These are phyloP conservation scores for Drosophila phalerata DNA, from an alignment of 2,888 invertebrate genomes.

Conservation along the genomic window DNA sequence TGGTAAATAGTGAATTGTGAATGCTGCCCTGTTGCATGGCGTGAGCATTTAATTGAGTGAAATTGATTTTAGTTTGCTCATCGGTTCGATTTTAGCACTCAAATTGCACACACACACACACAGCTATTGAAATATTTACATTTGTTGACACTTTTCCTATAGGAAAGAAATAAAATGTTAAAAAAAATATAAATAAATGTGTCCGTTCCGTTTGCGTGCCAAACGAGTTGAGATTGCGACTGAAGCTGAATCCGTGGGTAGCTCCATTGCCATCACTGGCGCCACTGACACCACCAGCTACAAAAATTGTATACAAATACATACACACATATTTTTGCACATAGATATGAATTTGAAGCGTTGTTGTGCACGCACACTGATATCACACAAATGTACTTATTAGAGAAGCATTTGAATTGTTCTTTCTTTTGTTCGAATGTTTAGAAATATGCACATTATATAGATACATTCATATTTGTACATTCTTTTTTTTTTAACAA, in stretches of 20 bases:
- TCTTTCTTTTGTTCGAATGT: constrained; percentile 66
- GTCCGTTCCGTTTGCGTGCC: constrained; percentile 58
- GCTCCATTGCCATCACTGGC: constrained; percentile 1
- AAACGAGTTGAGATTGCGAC: constrained; percentile 64
- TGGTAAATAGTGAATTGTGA: background rate
- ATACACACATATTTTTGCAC: constrained; percentile 3
- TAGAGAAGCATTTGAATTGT: constrained; percentile 45
- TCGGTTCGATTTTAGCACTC: constrained; percentile 56
- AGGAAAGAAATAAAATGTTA: background rate
- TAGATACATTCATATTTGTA: constrained; percentile 15
- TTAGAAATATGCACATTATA: constrained; percentile 31
- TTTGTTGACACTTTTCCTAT: constrained; percentile 25
- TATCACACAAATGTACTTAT: constrained; percentile 24
- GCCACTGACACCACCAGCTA: background rate
- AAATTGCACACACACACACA: constrained; percentile 45
- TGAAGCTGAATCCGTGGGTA: constrained; percentile 46
- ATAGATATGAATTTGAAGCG: constrained; percentile 8
- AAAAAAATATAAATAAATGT: constrained; percentile 5
- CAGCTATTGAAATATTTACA: constrained; percentile 44
- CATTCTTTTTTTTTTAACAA: constrained; percentile 32
- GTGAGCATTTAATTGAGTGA: constrained; percentile 71
- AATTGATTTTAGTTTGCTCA: constrained; percentile 72
- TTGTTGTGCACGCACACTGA: constrained; percentile 16
- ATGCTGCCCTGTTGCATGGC: constrained; percentile 20
- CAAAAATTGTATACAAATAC: constrained; percentile 21